Evolutionary conservation across 1,140 invertebrate genomes (phyloP).

Genomic region (Thaumetopoea pityocampa): DNA sequence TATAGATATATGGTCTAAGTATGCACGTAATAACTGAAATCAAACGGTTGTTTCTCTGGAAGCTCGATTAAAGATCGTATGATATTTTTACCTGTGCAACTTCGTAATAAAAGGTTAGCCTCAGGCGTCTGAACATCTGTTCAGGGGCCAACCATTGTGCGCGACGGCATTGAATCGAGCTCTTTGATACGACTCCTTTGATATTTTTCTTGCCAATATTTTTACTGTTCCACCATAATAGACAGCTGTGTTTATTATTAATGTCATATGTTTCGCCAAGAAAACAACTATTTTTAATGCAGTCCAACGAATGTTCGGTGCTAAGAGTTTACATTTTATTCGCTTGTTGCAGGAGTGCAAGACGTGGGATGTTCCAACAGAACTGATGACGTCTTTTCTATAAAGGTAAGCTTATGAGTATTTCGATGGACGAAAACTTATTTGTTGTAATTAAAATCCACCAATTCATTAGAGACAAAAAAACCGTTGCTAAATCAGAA

Average conservation of each 20-base stretch:
- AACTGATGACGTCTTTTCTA: conserved; percentile 21
- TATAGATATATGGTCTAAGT: background rate
- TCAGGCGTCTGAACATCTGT: conserved; percentile 41
- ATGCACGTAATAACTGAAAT: background rate
- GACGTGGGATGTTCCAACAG: conserved; percentile 51
- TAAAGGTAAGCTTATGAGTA: conserved; percentile 18
- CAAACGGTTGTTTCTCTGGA: conserved; percentile 5
- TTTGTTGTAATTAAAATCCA: background rate
- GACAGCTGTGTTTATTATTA: conserved; percentile 30
- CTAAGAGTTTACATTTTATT: conserved; percentile 15
- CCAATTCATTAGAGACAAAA: background rate
- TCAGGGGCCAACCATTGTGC: conserved; percentile 31
- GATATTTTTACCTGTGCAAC: conserved; percentile 47
- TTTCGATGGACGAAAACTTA: background rate
- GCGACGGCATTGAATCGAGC: no score
- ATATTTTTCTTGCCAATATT: conserved; percentile 32
- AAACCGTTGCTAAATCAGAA: background rate
- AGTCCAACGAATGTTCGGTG: background rate
- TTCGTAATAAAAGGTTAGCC: conserved; percentile 36
- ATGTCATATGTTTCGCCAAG: conserved; percentile 10
- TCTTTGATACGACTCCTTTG: conserved; percentile 30
- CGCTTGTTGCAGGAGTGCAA: conserved; percentile 66
- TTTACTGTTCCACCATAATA: conserved; percentile 20
- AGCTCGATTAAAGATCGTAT: conserved; percentile 23
- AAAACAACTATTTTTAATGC: conserved; percentile 6